These are phyloP conservation scores for Synergus laeviventris DNA, from an alignment of 2,888 invertebrate genomes.

Conservation along the genomic window DNA sequence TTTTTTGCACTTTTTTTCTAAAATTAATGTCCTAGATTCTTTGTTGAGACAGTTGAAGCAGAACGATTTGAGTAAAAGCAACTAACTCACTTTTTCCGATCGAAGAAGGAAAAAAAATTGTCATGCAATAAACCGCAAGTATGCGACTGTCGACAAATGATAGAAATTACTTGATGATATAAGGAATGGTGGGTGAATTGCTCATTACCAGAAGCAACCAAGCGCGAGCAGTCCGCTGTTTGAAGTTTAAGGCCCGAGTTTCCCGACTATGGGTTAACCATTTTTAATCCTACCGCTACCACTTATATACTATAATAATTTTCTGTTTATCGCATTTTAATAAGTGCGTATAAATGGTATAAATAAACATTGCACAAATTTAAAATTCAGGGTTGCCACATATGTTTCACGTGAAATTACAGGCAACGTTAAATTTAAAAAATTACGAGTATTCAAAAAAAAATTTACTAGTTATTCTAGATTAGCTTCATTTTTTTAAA, in stretches of 20 bases:
- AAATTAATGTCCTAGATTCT: not conserved
- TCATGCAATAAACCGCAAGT: slow-evolving; percentile 11
- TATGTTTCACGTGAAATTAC: no score
- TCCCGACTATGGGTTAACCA: slow-evolving; percentile 47
- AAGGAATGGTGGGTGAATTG: slow-evolving; percentile 49
- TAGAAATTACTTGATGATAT: slow-evolving; percentile 50
- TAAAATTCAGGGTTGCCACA: not conserved
- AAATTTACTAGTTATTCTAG: no score
- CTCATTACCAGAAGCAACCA: slow-evolving; percentile 62
- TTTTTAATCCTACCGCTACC: not conserved
- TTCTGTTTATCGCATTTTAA: not conserved
- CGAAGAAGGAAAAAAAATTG: slow-evolving; percentile 21
- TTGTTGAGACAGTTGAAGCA: not conserved
- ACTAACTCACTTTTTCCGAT: slow-evolving; percentile 11
- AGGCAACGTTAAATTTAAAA: no score
- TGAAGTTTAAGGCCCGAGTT: slow-evolving; percentile 46
- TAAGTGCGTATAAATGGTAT: not conserved
- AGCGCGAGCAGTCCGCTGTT: slow-evolving; percentile 50
- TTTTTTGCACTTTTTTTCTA: not conserved
- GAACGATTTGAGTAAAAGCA: slow-evolving; percentile 18
- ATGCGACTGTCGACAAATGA: slow-evolving; percentile 40
- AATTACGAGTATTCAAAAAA: no score
- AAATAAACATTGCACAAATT: not conserved
- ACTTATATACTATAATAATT: not conserved
- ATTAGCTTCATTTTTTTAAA: no score